phyloP scores from a whole-genome alignment of 2,797 vertebrate species.

The Trachurus trachurus region DNA sequence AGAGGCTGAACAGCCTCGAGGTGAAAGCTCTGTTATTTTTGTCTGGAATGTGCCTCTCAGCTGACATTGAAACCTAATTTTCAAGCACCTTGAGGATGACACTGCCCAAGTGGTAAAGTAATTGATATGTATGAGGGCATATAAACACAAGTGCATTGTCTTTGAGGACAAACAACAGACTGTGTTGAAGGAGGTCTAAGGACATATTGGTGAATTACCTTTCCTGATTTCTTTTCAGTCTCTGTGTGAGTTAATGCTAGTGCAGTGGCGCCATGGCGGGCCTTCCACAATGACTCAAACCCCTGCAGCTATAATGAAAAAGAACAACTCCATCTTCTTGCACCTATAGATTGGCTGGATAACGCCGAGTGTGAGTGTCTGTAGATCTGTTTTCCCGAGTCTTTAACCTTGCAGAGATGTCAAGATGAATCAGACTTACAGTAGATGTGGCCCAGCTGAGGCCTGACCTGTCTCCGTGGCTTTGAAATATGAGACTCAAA shows the following conservation, averaged over 20 bases:
- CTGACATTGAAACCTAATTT: slow-evolving; percentile 84
- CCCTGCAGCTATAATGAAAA: slow-evolving; percentile 66
- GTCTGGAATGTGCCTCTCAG: slow-evolving; percentile 69
- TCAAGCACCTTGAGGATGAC: slow-evolving; percentile 81
- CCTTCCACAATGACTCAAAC: slow-evolving; percentile 61
- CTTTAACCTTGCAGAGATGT: slow-evolving; percentile 69
- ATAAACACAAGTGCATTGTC: slow-evolving; percentile 67
- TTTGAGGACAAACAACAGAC: slow-evolving; percentile 77
- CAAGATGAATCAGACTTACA: slow-evolving; percentile 63
- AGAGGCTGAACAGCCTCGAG: slow-evolving; percentile 62
- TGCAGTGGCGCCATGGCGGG: slow-evolving; percentile 48
- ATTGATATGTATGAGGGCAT: slow-evolving; percentile 83
- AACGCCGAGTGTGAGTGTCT: slow-evolving; percentile 16
- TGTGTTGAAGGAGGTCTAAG: slow-evolving; percentile 59
- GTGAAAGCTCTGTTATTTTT: slow-evolving; percentile 70
- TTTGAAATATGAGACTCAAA: slow-evolving; percentile 54
- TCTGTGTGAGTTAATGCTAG: slow-evolving; percentile 57
- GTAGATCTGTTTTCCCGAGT: slow-evolving; percentile 58
- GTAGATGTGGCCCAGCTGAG: slow-evolving; percentile 50
- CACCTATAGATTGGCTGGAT: slow-evolving; percentile 55
- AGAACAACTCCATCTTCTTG: slow-evolving; percentile 60
- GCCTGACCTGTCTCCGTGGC: slow-evolving; percentile 36
- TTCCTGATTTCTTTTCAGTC: slow-evolving; percentile 41
- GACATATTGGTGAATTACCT: slow-evolving; percentile 65
- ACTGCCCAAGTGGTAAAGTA: slow-evolving; percentile 74